Evolutionary conservation across 2,113 vertebrate species (phyloP), one percentile per base, ranked within the genome.

Genomic region (Glaucidium brasilianum): DNA sequence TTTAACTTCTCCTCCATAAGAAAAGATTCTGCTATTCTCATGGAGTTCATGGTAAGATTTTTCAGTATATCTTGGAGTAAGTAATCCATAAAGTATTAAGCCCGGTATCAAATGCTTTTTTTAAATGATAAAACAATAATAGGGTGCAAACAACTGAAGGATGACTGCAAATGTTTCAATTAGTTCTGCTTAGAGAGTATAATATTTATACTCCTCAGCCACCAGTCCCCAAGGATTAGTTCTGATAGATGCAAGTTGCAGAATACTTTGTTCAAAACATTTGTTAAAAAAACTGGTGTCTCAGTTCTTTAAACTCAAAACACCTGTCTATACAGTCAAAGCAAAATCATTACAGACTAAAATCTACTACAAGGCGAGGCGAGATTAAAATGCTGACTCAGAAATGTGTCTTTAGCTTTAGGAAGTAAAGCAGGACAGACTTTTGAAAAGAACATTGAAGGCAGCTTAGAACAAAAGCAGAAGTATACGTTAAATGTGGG

Each of bases 271-370:
- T 71, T 80, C 78, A 86, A 64, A 91, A 69, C 80, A 90, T 62
- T 90, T 84, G 26, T 27, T 74, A n/a, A 71, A 92, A 94, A 59
- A 0, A 3, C 4, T 17, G 26, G 12, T 29, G 9, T 67, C 93
- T 75, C 34, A 64, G 47, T 77, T 86, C 68, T 92, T 69, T 45
- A 95, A 88, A 79, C n/a, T 82, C 78, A 77, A 93, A 96, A 68
- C 80, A 81, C 39, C 49, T 91, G 60, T 45, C 83, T 39, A 18
- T 39, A 71, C 43, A 95, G 41, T 35, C 62, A 41, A 66, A 92
- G 63, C 26, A 88, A 94, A 81, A 75, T 78, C 25, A 43, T 49
- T 67, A 15, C 59, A 81, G 77, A 83, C 52, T 32, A 41, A 67
- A 93, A 66, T 37, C 8, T 6, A 55, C 47, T 67, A 47, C 45